Conservation (phyloP, 23 tunicate genomes). For the Botrylloides violaceus region DNA sequence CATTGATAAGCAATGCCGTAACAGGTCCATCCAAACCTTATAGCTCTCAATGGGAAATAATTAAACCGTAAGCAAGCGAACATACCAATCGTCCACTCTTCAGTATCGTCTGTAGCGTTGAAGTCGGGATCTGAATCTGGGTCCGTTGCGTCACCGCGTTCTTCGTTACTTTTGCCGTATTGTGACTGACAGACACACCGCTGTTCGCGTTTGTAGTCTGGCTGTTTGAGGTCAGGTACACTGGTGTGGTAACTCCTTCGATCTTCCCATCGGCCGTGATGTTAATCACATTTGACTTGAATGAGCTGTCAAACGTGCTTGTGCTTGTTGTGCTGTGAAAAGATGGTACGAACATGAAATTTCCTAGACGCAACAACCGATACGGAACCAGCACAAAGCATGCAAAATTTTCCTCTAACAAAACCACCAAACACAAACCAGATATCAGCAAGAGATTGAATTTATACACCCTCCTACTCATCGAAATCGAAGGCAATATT, state of each 20-base stretch:
- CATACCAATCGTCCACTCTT: conserved; percentile 90
- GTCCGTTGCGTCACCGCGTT: conserved; percentile 72
- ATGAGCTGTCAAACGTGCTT: neutral
- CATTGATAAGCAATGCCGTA: neutral
- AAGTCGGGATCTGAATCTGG: conserved; percentile 82
- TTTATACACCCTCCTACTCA: no score
- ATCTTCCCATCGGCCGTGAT: conserved; percentile 24
- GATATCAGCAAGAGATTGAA: no score
- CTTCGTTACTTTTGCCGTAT: conserved; percentile 28
- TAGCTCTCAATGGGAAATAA: neutral
- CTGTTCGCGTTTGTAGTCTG: conserved; percentile 3
- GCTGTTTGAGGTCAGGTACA: conserved; percentile 24
- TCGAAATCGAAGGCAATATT: no score
- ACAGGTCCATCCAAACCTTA: neutral
- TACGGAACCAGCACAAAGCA: no score
- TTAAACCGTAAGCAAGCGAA: no score
- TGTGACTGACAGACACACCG: neutral
- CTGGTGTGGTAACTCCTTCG: conserved; percentile 11
- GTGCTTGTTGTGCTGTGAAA: neutral
- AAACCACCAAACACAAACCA: no score
- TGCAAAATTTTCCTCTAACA: no score
- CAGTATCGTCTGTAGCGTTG: conserved; percentile 76
- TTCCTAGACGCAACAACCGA: no score
- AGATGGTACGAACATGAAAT: neutral
- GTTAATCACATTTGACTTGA: neutral